Conservation (phyloP, 2,888 invertebrate species). For the Hydroisotoma schaefferi region DNA sequence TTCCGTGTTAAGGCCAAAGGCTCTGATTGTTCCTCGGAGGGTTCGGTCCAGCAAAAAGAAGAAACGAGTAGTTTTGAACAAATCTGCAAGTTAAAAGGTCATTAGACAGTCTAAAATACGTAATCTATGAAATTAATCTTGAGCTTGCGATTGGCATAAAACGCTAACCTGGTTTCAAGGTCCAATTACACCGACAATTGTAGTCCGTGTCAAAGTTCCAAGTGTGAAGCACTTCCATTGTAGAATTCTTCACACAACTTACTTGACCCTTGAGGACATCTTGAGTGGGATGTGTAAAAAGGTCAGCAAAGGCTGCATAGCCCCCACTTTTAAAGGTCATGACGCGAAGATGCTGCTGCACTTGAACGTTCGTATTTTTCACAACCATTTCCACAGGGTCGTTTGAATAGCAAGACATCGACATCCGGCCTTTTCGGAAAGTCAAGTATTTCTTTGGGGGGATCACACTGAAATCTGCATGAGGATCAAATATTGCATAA, state of each 20-base stretch:
- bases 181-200: conserved; percentile 36
- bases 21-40: conserved; percentile 33
- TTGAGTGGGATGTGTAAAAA: conserved; percentile 29
- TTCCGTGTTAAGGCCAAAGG: conserved; percentile 35
- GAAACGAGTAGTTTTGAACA: conserved; percentile 34
- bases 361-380: conserved; percentile 23
- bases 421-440: conserved; percentile 26
- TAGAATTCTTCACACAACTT: conserved; percentile 28
- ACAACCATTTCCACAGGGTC: conserved; percentile 37
- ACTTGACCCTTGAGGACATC: conserved; percentile 32
- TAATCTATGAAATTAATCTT: no score
- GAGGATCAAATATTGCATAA: background rate
- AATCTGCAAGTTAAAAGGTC: conserved; percentile 13
- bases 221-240: conserved; percentile 25
- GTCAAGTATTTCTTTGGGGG: conserved; percentile 30
- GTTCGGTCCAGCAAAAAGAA: conserved; percentile 36
- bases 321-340: conserved; percentile 29
- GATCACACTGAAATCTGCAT: conserved; percentile 26
- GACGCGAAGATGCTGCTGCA: conserved; percentile 30
- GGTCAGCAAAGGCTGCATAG: conserved; percentile 32
- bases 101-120: background rate
- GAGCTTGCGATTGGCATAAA: no score
- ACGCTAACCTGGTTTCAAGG: conserved; percentile 26
- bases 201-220: conserved; percentile 40
- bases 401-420: conserved; percentile 32